These are phyloP conservation scores for Platysteira castanea DNA, from an alignment of 2,113 vertebrate genomes.

Conservation along the genomic window DNA sequence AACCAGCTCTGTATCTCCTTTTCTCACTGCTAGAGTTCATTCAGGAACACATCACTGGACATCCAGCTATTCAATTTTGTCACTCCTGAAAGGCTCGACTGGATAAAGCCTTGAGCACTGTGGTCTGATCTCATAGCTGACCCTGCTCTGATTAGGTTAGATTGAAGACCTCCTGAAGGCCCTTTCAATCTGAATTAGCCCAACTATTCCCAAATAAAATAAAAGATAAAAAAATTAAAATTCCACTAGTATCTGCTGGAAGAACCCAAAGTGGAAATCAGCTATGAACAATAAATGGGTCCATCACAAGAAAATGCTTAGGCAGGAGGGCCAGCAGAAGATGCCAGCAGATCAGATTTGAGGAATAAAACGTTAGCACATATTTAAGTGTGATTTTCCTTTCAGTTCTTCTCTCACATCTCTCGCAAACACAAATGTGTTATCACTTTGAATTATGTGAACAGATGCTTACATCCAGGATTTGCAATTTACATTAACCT, in stretches of 20 bases:
- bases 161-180: not conserved
- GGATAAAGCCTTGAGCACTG: not conserved
- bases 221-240: not conserved
- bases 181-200: not conserved
- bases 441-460: not conserved
- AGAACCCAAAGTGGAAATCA: not conserved
- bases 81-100: not conserved
- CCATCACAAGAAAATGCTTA: not conserved
- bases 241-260: not conserved
- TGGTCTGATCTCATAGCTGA: not conserved
- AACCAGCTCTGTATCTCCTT: not conserved
- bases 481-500: not conserved
- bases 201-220: not conserved
- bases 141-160: not conserved
- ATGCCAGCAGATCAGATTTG: not conserved
- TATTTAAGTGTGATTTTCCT: not conserved
- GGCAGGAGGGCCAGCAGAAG: not conserved
- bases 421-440: not conserved
- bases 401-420: not conserved
- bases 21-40: not conserved
- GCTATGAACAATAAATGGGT: not conserved
- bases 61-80: not conserved
- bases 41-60: not conserved
- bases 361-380: not conserved
- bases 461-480: not conserved